phyloP scores from a whole-genome alignment of 1,140 invertebrate genomes.

The Macrobrachium rosenbergii region DNA sequence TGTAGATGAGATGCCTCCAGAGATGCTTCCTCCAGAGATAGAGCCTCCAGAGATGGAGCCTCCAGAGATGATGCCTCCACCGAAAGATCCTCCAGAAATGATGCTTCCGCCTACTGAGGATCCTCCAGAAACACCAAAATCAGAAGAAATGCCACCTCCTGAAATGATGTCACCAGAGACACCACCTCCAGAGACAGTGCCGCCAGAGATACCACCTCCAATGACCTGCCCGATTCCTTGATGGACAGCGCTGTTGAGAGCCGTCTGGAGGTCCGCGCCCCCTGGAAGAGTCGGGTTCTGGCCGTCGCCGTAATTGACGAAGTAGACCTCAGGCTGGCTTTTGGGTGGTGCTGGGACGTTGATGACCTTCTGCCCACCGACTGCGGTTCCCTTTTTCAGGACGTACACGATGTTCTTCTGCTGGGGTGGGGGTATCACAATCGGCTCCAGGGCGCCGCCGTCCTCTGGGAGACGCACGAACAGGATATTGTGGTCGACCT shows the following conservation, averaged over 20 bases:
- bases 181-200: background rate
- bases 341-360: conserved; percentile 46
- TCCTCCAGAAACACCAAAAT: no score
- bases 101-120: background rate
- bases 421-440: conserved; percentile 64
- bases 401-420: conserved; percentile 63
- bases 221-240: conserved; percentile 26
- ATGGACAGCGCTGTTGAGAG: conserved; percentile 46
- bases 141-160: no score
- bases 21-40: no score
- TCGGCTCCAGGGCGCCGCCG: conserved; percentile 31
- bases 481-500: conserved; percentile 58
- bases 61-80: no score
- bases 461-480: conserved; percentile 60
- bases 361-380: conserved; percentile 49
- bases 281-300: conserved; percentile 61
- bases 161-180: background rate
- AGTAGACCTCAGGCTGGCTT: conserved; percentile 56
- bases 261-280: conserved; percentile 51
- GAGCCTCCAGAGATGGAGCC: no score
- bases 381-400: conserved; percentile 57
- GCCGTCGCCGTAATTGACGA: conserved; percentile 55
- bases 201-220: background rate
- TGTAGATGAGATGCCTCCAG: background rate
- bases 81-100: background rate